Percentiles rank a stretch among this genome's conserved stretches.
phyloP scores from a whole-genome alignment of 2,113 vertebrate genomes.

The Nothocercus nigrocapillus region DNA sequence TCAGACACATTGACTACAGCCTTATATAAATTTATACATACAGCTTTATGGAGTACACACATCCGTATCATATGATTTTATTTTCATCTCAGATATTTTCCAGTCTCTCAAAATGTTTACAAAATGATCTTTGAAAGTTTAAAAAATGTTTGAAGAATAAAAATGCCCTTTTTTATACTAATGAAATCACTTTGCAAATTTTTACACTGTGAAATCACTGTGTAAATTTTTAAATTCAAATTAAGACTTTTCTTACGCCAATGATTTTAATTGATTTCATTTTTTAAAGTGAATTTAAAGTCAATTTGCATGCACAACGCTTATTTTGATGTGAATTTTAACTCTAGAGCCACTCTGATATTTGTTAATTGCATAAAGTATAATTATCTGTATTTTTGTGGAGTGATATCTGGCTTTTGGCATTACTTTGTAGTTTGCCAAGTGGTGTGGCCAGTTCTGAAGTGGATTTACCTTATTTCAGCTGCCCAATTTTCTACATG shows the following conservation, averaged over 20 bases:
- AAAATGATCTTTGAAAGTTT: neutral
- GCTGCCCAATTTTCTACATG: accelerated
- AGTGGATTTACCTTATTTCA: neutral
- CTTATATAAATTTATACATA: neutral
- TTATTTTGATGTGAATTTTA: neutral
- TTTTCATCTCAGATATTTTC: neutral
- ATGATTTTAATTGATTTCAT: neutral
- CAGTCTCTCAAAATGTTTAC: neutral
- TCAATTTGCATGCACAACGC: neutral
- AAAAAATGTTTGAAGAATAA: neutral
- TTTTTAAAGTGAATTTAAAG: neutral
- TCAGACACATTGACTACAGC: neutral
- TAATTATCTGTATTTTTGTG: neutral
- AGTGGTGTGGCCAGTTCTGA: neutral
- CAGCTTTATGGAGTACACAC: neutral
- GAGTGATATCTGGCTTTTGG: neutral
- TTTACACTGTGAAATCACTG: too few species aligned
- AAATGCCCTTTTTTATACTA: neutral
- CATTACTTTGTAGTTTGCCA: neutral
- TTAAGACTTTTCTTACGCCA: neutral
- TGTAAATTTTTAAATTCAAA: neutral
- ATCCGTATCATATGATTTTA: neutral
- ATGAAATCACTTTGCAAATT: neutral
- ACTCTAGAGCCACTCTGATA: neutral
- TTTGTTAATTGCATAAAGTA: neutral